Percentiles rank a stretch among this genome's conserved stretches.
These are phyloP conservation scores for Cephalopterus ornatus DNA, from an alignment of 2,113 vertebrate genomes.

Conservation along the genomic window DNA sequence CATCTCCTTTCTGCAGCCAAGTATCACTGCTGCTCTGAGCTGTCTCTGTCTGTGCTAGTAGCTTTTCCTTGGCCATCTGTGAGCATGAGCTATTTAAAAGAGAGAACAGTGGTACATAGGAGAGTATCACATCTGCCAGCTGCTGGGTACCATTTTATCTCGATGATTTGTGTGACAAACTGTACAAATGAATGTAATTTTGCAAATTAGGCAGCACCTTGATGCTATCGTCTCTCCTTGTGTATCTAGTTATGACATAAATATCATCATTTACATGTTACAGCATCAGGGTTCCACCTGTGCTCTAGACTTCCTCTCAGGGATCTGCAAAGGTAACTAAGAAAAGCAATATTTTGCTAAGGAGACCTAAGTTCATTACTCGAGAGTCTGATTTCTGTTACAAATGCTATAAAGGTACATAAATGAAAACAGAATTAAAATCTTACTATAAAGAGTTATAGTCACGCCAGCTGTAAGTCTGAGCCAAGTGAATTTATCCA, in stretches of 20 bases:
- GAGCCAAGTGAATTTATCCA: not conserved
- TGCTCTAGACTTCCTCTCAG: not conserved
- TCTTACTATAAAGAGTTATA: not conserved
- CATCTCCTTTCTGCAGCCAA: slow-evolving; percentile 13
- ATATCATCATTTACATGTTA: not conserved
- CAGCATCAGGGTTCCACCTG: not conserved
- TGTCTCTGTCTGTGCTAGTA: not conserved
- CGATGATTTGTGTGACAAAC: not conserved
- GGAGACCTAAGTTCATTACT: not conserved
- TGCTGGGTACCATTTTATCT: slow-evolving; percentile 5
- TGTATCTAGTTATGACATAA: not conserved
- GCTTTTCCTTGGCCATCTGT: not conserved
- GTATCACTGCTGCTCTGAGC: not conserved
- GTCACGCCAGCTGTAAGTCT: not conserved
- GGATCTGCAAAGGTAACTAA: not conserved
- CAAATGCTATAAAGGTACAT: not conserved
- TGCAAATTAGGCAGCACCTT: slow-evolving; percentile 2
- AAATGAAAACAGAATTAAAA: not conserved
- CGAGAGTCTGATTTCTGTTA: not conserved
- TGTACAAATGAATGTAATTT: not conserved
- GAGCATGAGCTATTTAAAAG: not conserved
- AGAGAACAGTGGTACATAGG: not conserved
- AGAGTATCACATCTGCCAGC: not conserved
- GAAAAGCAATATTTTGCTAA: not conserved
- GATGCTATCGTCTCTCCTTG: not conserved